Conservation (phyloP, 2,113 vertebrate species). For the Pao palembangensis region DNA sequence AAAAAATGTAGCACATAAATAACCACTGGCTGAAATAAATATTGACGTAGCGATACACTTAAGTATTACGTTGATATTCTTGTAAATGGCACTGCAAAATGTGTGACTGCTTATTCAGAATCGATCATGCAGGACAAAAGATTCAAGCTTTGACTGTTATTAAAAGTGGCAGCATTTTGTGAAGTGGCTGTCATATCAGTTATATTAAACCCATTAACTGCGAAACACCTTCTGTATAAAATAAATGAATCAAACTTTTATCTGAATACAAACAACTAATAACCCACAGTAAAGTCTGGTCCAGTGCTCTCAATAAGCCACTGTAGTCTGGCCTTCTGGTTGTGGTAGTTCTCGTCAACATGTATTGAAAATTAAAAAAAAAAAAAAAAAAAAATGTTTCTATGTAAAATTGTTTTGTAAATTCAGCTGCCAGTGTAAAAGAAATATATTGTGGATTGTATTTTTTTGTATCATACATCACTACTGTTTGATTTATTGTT, state of each 20-base stretch:
- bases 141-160: constrained; percentile 63
- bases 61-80: constrained; percentile 47
- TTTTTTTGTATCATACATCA: constrained; percentile 75
- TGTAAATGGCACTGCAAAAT: constrained; percentile 45
- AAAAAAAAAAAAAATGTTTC: constrained; percentile 44
- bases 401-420: constrained; percentile 75
- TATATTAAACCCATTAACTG: constrained; percentile 35
- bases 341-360: constrained; percentile 55
- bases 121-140: constrained; percentile 37
- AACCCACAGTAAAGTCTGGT: constrained; percentile 50
- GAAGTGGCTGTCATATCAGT: constrained; percentile 44
- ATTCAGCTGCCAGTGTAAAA: constrained; percentile 74
- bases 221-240: constrained; percentile 32
- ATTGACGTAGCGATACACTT: constrained; percentile 35
- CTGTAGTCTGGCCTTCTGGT: constrained; percentile 54
- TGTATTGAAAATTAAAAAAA: constrained; percentile 57
- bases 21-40: constrained; percentile 55
- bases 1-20: constrained; percentile 51
- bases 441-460: constrained; percentile 73
- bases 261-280: constrained; percentile 44
- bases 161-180: constrained; percentile 56
- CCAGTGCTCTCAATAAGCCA: constrained; percentile 47
- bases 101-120: constrained; percentile 25
- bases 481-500: constrained; percentile 61
- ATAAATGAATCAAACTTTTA: constrained; percentile 38